These are phyloP conservation scores for Monopis laevigella DNA, from an alignment of 2,888 invertebrate genomes.

Conservation along the genomic window DNA sequence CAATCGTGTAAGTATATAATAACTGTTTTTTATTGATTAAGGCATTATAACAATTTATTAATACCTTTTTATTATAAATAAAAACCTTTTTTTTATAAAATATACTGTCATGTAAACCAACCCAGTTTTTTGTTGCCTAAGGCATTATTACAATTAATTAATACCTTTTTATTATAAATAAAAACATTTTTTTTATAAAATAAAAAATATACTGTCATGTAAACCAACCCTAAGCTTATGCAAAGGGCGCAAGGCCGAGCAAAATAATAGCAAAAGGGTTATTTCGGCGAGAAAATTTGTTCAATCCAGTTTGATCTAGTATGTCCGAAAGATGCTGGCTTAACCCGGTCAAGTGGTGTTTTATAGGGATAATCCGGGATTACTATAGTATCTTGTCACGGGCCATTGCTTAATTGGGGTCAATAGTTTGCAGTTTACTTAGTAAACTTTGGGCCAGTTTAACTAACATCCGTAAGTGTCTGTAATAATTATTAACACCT, in stretches of 20 bases:
- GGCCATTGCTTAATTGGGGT: conserved; percentile 57
- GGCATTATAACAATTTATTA: too few relatives aligned
- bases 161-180: background rate
- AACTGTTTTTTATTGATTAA: too few relatives aligned
- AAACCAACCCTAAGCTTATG: conserved; percentile 22
- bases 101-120: conserved; percentile 22
- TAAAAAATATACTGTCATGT: conserved; percentile 17
- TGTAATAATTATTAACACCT: background rate
- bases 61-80: background rate
- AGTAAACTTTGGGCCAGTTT: conserved; percentile 27
- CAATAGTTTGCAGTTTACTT: conserved; percentile 36
- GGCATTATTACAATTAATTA: too few relatives aligned
- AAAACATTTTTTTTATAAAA: background rate
- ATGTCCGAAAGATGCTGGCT: conserved; percentile 8
- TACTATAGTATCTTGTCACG: conserved; percentile 47
- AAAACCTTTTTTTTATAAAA: background rate
- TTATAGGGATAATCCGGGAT: conserved; percentile 61
- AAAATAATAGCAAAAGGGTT: conserved; percentile 29
- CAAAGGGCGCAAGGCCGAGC: conserved; percentile 26
- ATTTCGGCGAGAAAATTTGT: conserved; percentile 29
- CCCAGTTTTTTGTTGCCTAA: too few relatives aligned
- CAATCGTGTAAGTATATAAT: too few relatives aligned
- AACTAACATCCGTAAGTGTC: conserved; percentile 23
- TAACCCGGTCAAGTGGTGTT: conserved; percentile 51
- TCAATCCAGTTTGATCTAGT: conserved; percentile 26